Percentiles rank a stretch among this genome's conserved stretches.
phyloP scores from a whole-genome alignment of 1,140 invertebrate genomes.

The Zaprionus nigranus region DNA sequence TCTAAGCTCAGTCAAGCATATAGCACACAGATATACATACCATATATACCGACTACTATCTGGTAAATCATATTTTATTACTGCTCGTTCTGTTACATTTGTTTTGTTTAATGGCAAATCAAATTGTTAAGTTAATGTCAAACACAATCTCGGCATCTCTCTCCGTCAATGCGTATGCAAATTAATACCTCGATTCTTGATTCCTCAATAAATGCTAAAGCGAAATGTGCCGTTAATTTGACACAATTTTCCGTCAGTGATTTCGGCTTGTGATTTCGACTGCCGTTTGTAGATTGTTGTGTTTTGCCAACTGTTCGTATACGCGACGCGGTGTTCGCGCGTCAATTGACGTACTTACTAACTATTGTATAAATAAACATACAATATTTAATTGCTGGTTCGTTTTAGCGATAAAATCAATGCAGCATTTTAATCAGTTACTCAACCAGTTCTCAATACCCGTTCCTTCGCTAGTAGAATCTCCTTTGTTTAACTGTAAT shows the following conservation, averaged over 20 bases:
- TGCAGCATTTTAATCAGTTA: neutral
- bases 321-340: constrained; percentile 9
- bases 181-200: constrained; percentile 31
- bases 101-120: neutral
- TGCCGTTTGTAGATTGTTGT: neutral
- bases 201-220: constrained; percentile 9
- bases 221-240: constrained; percentile 45
- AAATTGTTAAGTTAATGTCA: constrained; percentile 1
- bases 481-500: neutral
- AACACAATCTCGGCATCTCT: constrained; percentile 4
- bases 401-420: neutral
- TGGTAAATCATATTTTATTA: constrained; percentile 11
- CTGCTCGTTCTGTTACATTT: neutral
- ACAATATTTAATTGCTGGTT: constrained; percentile 3
- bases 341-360: constrained; percentile 5
- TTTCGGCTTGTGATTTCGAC: neutral
- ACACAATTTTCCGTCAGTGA: constrained; percentile 45
- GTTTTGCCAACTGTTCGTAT: constrained; percentile 22
- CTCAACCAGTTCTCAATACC: neutral
- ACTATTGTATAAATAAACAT: neutral
- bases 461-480: neutral
- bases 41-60: neutral
- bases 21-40: neutral
- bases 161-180: constrained; percentile 40
- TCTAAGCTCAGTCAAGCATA: constrained; percentile 12